phyloP scores from a whole-genome alignment of 1,140 invertebrate genomes.

The Trachymyrmex cornetzi region DNA sequence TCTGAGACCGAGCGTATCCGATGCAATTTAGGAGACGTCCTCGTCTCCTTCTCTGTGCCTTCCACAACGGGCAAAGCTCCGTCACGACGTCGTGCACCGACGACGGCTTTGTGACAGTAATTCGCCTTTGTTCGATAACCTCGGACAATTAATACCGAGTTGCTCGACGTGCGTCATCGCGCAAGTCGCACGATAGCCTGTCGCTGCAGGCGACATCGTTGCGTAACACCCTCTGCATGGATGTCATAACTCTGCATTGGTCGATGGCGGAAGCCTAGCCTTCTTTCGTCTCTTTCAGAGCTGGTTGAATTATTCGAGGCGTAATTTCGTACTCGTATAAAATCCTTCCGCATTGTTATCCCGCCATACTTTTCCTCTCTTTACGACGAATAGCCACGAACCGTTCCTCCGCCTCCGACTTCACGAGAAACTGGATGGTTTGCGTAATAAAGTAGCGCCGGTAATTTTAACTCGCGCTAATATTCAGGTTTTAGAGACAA shows the following conservation, averaged over 20 bases:
- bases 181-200: constrained; percentile 42
- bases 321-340: constrained; percentile 33
- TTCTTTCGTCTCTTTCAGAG: not conserved
- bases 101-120: constrained; percentile 54
- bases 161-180: constrained; percentile 47
- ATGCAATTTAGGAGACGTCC: constrained; percentile 61
- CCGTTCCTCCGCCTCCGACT: not conserved
- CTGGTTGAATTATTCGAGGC: constrained; percentile 22
- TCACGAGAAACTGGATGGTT: constrained; percentile 1
- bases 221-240: constrained; percentile 32
- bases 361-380: not conserved
- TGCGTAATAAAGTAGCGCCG: constrained; percentile 16
- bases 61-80: constrained; percentile 35
- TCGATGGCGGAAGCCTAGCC: constrained; percentile 25
- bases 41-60: constrained; percentile 7
- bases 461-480: constrained; percentile 15
- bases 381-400: not conserved
- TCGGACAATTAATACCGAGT: constrained; percentile 59
- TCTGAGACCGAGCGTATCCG: constrained; percentile 55
- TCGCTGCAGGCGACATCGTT: constrained; percentile 47
- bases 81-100: constrained; percentile 29
- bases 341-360: not conserved
- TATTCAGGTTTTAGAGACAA: constrained; percentile 29
- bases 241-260: constrained; percentile 48
- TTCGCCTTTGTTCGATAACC: constrained; percentile 59